A percentile compares a stretch with the other conserved stretches of the same genome.
Conservation (phyloP, 64 coral and sea anemone species). For the Platygyra sinensis region DNA sequence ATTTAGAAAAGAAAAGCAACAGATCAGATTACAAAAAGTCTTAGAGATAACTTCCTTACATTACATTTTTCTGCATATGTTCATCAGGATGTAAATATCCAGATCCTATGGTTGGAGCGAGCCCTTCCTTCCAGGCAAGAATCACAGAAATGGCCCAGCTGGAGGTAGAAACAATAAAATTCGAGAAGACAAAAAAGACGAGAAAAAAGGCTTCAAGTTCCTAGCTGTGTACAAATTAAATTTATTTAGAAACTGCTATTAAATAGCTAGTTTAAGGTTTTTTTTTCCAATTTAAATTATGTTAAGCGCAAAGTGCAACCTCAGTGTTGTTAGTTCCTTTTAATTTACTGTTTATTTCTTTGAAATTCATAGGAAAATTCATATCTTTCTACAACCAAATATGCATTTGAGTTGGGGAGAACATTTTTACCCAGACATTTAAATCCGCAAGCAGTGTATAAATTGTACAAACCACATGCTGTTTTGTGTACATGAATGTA, state of each 20-base stretch:
- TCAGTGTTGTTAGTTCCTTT: not conserved
- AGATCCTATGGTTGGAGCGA: constrained; percentile 74
- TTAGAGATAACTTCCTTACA: too few species aligned
- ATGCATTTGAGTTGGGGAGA: not conserved
- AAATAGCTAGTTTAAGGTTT: constrained; percentile 11
- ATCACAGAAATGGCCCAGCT: constrained; percentile 90
- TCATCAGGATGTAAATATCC: constrained; percentile 75
- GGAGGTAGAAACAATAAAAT: constrained; percentile 90
- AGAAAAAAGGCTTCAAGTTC: constrained; percentile 79
- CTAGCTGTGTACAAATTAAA: not conserved
- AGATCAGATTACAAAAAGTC: too few species aligned
- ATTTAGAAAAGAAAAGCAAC: too few species aligned
- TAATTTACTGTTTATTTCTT: not conserved
- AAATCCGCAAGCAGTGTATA: too few species aligned
- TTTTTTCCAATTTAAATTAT: constrained; percentile 6
- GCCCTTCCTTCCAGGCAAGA: constrained; percentile 76
- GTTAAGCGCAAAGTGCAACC: not conserved
- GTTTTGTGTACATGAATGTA: too few species aligned
- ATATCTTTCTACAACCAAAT: not conserved
- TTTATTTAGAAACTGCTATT: not conserved
- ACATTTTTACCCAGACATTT: too few species aligned
- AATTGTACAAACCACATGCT: too few species aligned
- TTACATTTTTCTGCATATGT: not conserved
- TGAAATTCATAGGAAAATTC: not conserved
- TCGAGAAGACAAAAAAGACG: constrained; percentile 87